These are phyloP conservation scores for Artemisiospiza belli DNA, from an alignment of 2,113 vertebrate species.

Conservation along the genomic window DNA sequence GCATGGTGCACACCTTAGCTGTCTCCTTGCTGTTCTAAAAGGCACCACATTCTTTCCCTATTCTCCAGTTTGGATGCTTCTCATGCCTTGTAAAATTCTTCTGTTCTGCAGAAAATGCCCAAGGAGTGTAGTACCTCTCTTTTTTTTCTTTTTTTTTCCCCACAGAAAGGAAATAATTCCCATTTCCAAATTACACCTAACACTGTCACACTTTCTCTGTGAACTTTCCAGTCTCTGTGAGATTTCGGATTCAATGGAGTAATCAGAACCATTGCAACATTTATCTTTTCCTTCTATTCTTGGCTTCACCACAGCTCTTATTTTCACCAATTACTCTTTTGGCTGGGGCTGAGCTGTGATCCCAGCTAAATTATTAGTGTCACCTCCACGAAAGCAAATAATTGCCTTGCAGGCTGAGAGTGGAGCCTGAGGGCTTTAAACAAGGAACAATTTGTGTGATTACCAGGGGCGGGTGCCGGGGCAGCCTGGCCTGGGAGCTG, in stretches of 20 bases:
- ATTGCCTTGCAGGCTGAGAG: not conserved
- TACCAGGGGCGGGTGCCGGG: accelerated
- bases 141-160: accelerated
- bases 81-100: not conserved
- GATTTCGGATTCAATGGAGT: not conserved
- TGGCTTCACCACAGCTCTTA: not conserved
- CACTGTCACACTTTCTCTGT: not conserved
- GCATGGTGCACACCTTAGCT: not conserved
- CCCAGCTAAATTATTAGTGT: not conserved
- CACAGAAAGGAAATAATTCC: not conserved
- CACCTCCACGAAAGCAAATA: not conserved
- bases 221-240: not conserved
- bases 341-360: not conserved
- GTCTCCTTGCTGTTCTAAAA: not conserved
- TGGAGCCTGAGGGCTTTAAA: not conserved
- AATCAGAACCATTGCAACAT: not conserved
- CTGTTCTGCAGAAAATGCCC: not conserved
- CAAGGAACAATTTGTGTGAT: not conserved
- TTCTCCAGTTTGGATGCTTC: not conserved
- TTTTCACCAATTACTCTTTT: slow-evolving; percentile 15
- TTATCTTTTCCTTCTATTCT: slow-evolving; percentile 12
- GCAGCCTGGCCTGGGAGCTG: not conserved
- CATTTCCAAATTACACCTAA: not conserved
- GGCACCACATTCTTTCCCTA: not conserved
- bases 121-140: not conserved